Percentiles rank a stretch among this genome's conserved stretches.
These are phyloP conservation scores for Thumatha senex DNA, from an alignment of 2,888 invertebrate species.

Conservation along the genomic window DNA sequence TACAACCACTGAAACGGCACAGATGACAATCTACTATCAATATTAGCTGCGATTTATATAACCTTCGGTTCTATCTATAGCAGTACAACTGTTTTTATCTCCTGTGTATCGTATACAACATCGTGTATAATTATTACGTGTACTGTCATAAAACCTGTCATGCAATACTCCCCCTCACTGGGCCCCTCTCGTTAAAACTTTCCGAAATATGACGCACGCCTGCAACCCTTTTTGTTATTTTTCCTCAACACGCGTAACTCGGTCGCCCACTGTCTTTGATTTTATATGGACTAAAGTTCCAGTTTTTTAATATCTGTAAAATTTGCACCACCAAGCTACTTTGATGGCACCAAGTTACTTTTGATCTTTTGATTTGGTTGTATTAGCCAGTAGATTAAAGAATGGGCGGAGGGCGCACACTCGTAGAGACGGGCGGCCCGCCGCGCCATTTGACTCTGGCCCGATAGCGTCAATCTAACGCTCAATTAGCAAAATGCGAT, in stretches of 20 bases:
- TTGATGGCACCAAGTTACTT: no score
- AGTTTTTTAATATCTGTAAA: conserved; percentile 41
- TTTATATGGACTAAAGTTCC: conserved; percentile 41
- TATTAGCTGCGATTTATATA: no score
- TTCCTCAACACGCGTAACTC: conserved; percentile 54
- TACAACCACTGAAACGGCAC: no score
- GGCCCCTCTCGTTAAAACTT: conserved; percentile 75
- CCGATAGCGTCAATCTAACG: conserved; percentile 82
- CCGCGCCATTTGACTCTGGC: conserved; percentile 47
- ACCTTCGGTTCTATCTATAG: no score
- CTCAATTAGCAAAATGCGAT: conserved; percentile 82
- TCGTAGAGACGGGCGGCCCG: conserved; percentile 32
- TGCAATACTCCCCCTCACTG: conserved; percentile 49
- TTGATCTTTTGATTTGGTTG: conserved; percentile 61
- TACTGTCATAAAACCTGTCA: conserved; percentile 51
- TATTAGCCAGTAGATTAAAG: conserved; percentile 60
- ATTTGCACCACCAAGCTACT: conserved; percentile 42
- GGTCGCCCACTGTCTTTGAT: conserved; percentile 52
- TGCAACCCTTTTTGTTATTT: conserved; percentile 72
- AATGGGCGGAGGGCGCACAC: conserved; percentile 28
- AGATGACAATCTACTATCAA: no score
- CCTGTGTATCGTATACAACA: no score
- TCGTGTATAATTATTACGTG: conserved; percentile 33
- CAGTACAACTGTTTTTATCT: no score
- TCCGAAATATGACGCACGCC: conserved; percentile 68